phyloP scores from a whole-genome alignment of 1,140 invertebrate genomes.

The Maconellicoccus hirsutus region DNA sequence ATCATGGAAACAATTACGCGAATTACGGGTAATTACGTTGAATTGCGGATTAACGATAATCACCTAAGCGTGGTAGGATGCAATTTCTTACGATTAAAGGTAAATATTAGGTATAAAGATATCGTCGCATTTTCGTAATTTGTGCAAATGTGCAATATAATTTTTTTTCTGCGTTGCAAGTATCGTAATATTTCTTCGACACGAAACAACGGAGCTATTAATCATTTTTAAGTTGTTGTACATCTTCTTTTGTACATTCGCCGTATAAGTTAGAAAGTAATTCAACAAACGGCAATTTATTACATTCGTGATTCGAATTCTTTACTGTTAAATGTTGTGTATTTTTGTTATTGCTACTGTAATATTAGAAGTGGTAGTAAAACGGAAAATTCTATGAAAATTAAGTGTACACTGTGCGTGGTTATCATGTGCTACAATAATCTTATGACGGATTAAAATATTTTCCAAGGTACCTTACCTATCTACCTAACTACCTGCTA shows the following conservation, averaged over 20 bases:
- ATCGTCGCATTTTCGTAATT: background rate
- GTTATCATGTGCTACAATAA: too few species aligned
- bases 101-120: too few species aligned
- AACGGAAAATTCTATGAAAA: too few species aligned
- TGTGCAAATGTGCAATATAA: background rate
- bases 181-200: background rate
- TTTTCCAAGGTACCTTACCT: too few species aligned
- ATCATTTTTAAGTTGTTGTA: background rate
- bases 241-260: background rate
- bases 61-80: too few species aligned
- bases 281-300: conserved; percentile 5
- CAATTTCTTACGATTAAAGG: too few species aligned
- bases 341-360: background rate
- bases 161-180: background rate
- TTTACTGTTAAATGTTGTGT: background rate
- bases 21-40: too few species aligned
- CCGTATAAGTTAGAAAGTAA: background rate
- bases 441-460: too few species aligned
- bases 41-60: too few species aligned
- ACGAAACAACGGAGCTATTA: background rate
- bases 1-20: too few species aligned
- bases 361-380: background rate
- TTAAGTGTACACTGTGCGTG: too few species aligned
- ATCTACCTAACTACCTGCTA: too few species aligned
- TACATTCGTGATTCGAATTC: background rate